Evolutionary conservation across 2,888 invertebrate species (phyloP).

Genomic region (Apodemia hepburni): DNA sequence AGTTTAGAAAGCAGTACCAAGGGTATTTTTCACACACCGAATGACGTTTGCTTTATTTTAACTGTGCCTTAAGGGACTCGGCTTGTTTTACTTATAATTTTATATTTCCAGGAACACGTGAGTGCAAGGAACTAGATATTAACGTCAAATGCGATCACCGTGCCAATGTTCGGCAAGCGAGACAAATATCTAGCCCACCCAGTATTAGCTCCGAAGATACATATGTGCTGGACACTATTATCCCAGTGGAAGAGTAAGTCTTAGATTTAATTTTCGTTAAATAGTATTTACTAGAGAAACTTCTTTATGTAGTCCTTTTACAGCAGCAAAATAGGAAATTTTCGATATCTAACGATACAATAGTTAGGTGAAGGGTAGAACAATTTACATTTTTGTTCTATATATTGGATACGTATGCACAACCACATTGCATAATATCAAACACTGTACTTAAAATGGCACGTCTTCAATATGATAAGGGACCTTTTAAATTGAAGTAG

Average conservation of each 20-base stretch:
- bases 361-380: slow-evolving; percentile 1
- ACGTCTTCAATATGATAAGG: slow-evolving; percentile 1
- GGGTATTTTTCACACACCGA: no score
- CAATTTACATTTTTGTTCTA: neutral
- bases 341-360: neutral
- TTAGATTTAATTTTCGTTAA: neutral
- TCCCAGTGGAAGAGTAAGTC: slow-evolving; percentile 93
- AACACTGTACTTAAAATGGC: slow-evolving; percentile 5
- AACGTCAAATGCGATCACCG: slow-evolving; percentile 95
- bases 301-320: neutral
- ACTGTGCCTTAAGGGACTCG: no score
- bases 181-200: slow-evolving; percentile 78
- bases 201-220: slow-evolving; percentile 86
- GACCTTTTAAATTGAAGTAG: neutral
- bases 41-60: no score
- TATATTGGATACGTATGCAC: neutral
- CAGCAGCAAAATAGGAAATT: neutral
- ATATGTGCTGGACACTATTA: slow-evolving; percentile 89
- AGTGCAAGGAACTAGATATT: slow-evolving; percentile 94
- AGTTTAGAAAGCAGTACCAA: no score
- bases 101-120: slow-evolving; percentile 81
- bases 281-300: neutral
- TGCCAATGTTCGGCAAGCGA: slow-evolving; percentile 80
- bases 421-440: neutral
- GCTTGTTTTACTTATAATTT: neutral